phyloP scores from a whole-genome alignment of 2,888 invertebrate species.

The Callimorpha dominula region DNA sequence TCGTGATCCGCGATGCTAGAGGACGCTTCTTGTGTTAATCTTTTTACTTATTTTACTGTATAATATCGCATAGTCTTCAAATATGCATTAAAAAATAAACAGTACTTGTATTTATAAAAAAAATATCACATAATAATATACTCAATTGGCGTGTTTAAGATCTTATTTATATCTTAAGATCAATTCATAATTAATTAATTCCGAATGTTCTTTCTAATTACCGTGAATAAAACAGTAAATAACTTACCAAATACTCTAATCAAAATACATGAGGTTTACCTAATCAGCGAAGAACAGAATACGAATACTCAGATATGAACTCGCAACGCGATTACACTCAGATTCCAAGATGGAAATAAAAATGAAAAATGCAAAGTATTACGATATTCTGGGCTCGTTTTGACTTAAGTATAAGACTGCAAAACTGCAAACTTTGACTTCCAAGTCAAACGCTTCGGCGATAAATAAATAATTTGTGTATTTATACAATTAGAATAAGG shows the following conservation, averaged over 20 bases:
- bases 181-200: not conserved
- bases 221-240: not conserved
- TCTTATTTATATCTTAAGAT: not conserved
- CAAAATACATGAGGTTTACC: not conserved
- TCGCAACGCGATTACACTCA: slow-evolving; percentile 16
- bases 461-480: slow-evolving; percentile 40
- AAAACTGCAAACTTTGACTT: slow-evolving; percentile 8
- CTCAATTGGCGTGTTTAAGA: not conserved
- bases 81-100: not conserved
- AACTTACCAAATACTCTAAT: not conserved
- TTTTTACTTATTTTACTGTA: too few relatives aligned
- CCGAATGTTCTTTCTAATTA: not conserved
- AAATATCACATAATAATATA: too few relatives aligned
- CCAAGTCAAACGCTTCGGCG: slow-evolving; percentile 15
- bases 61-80: not conserved
- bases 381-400: slow-evolving; percentile 35
- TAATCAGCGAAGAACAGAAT: slow-evolving; percentile 17
- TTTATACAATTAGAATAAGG: slow-evolving; percentile 32
- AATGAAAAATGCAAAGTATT: slow-evolving; percentile 45
- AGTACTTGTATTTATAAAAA: too few relatives aligned
- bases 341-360: slow-evolving; percentile 34
- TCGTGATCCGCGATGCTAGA: too few relatives aligned
- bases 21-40: too few relatives aligned
- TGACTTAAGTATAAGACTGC: slow-evolving; percentile 9
- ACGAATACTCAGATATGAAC: slow-evolving; percentile 18